A percentile compares a stretch with the other conserved stretches of the same genome.
Conservation (phyloP, 2,888 invertebrate species). For the Argynnis bischoffii region DNA sequence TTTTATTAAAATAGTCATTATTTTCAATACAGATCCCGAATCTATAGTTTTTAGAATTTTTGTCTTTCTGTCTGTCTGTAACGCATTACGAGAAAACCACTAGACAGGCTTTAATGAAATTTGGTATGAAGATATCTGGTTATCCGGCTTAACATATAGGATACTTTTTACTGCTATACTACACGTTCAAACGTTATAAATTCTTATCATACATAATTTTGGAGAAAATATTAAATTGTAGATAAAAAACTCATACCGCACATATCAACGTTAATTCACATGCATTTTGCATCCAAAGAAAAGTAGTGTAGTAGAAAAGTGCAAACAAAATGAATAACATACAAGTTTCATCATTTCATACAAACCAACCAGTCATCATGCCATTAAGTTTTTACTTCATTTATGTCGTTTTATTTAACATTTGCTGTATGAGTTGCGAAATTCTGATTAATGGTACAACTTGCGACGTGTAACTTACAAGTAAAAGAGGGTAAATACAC, state of each 20-base stretch:
- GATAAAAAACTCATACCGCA: neutral
- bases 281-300: slow-evolving; percentile 3
- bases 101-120: no score
- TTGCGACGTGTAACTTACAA: slow-evolving; percentile 1
- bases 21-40: no score
- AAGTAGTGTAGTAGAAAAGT: slow-evolving; percentile 2
- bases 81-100: no score
- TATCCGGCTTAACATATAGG: no score
- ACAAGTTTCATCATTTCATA: slow-evolving; percentile 15
- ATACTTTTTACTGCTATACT: no score
- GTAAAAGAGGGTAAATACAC: slow-evolving; percentile 25
- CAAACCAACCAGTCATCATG: slow-evolving; percentile 11
- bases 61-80: no score
- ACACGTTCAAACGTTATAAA: no score
- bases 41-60: no score
- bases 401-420: slow-evolving; percentile 49
- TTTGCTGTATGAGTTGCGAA: slow-evolving; percentile 47
- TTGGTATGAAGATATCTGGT: no score
- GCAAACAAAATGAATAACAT: slow-evolving; percentile 26
- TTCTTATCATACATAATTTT: no score
- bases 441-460: slow-evolving; percentile 64
- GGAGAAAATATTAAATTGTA: no score
- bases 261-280: neutral
- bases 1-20: no score
- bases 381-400: slow-evolving; percentile 51